Evolutionary conservation across 2,888 invertebrate species (phyloP), one percentile per base, ranked within the genome.

Genomic region (Euzetes globulus): DNA sequence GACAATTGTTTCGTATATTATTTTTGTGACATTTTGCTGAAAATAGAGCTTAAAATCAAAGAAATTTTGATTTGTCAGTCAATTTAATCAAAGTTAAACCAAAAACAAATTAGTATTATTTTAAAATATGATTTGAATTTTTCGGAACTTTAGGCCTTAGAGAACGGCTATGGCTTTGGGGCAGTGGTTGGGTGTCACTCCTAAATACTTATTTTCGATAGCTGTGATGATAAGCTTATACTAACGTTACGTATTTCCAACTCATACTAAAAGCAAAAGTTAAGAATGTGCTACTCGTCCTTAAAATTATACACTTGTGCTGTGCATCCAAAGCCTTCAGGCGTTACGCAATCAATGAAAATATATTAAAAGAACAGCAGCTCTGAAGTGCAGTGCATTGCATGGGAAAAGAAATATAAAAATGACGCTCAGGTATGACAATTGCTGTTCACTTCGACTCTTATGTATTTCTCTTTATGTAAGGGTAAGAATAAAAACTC

Each of bases 251-350:
- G 29, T 27, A 27, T 29, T 27, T 27, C 15, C 6, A 15, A 27
- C n/a, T 25, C 11, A 58, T 5, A 60, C 60, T 60, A 63, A 63
- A 63, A 63, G 63, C 63, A 37, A 63, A 63, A 63, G 33, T 63
- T 33, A 63, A 37, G 33, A 63, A 63, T 63, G 63, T 63, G 63
- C 63, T 63, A 63, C 63, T 63, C 63, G 63, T 63, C 37, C 63
- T 63, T 63, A 63, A 63, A 58, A 63, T 63, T 63, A 63, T 63
- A 63, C 37, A 25, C 63, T 37, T 63, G 29, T 63, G 33, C 63
- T 58, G 11, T 58, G 27, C 33, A 29, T 63, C 17, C n/a, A 17
- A 37, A 27, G 15, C 33, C 63, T 37, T 63, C 11, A 63, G 63
- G 63, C 33, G 37, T 63, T 37, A 37, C 37, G 29, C 33, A 63